Conservation (phyloP, 2,888 invertebrate genomes). For the Dendrolimus pini region DNA sequence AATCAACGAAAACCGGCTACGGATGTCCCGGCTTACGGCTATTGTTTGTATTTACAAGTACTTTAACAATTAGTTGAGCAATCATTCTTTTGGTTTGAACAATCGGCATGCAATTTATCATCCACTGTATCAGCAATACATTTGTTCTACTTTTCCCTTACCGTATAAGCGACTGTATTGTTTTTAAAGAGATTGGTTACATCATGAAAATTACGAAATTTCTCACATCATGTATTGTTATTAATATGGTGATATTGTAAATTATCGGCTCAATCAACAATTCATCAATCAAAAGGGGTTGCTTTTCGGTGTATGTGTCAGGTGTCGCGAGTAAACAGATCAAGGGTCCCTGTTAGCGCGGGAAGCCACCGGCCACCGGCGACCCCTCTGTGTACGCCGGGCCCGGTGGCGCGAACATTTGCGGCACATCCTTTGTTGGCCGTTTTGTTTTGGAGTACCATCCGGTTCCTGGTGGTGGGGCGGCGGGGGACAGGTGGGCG, state of each 20-base stretch:
- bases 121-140: conserved; percentile 40
- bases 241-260: conserved; percentile 20
- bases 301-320: conserved; percentile 46
- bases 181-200: background rate
- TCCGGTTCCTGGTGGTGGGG: conserved; percentile 73
- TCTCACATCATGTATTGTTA: conserved; percentile 10
- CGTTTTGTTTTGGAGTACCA: conserved; percentile 75
- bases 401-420: conserved; percentile 66
- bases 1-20: conserved; percentile 36
- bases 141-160: conserved; percentile 39
- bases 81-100: conserved; percentile 33
- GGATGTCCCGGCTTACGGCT: conserved; percentile 36
- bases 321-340: conserved; percentile 54
- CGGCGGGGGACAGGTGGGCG: conserved; percentile 70
- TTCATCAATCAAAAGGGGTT: conserved; percentile 20
- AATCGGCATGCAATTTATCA: background rate
- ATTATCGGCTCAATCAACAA: conserved; percentile 22
- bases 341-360: conserved; percentile 23
- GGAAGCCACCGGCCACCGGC: conserved; percentile 15
- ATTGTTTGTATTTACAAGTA: conserved; percentile 59
- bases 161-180: conserved; percentile 17
- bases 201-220: background rate
- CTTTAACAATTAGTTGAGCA: conserved; percentile 56
- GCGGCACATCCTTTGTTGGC: conserved; percentile 75
- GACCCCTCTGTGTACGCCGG: conserved; percentile 40